phyloP scores from a whole-genome alignment of 2,888 invertebrate species.

The Chrysolina oricalcia region DNA sequence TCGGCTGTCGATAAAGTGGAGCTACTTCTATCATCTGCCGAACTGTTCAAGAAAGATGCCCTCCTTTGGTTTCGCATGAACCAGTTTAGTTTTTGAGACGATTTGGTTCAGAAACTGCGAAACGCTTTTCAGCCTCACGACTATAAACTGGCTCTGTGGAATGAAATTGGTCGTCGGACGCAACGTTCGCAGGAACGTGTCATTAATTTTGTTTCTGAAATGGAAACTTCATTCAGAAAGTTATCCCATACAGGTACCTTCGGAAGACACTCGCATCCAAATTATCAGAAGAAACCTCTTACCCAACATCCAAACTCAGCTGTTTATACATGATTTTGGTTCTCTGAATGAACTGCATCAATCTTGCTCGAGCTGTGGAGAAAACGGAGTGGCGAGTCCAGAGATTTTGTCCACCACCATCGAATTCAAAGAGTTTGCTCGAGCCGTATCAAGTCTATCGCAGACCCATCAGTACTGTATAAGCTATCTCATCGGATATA shows the following conservation, averaged over 20 bases:
- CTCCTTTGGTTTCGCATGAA: no score
- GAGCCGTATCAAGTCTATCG: slow-evolving; percentile 36
- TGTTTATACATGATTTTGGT: slow-evolving; percentile 8
- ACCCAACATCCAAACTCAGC: slow-evolving; percentile 23
- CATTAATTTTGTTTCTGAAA: no score
- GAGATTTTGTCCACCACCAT: slow-evolving; percentile 35
- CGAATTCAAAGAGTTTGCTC: slow-evolving; percentile 7
- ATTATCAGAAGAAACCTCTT: no score
- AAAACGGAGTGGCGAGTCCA: no score
- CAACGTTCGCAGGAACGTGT: slow-evolving; percentile 33
- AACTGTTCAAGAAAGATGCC: no score
- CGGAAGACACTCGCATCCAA: no score
- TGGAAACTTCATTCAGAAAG: no score
- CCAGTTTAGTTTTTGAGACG: slow-evolving; percentile 23
- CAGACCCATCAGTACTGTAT: slow-evolving; percentile 14
- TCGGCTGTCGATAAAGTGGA: not conserved
- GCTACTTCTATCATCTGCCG: not conserved
- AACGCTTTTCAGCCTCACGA: slow-evolving; percentile 34
- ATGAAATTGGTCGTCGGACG: slow-evolving; percentile 37
- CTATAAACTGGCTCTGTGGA: no score
- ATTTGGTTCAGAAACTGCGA: slow-evolving; percentile 26
- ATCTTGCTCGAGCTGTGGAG: slow-evolving; percentile 30
- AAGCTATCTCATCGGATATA: not conserved
- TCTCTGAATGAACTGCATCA: not conserved
- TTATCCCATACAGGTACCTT: no score